Percentiles rank a stretch among this genome's conserved stretches.
Conservation (phyloP, 2,888 invertebrate genomes). For the Acrobasis consociella region DNA sequence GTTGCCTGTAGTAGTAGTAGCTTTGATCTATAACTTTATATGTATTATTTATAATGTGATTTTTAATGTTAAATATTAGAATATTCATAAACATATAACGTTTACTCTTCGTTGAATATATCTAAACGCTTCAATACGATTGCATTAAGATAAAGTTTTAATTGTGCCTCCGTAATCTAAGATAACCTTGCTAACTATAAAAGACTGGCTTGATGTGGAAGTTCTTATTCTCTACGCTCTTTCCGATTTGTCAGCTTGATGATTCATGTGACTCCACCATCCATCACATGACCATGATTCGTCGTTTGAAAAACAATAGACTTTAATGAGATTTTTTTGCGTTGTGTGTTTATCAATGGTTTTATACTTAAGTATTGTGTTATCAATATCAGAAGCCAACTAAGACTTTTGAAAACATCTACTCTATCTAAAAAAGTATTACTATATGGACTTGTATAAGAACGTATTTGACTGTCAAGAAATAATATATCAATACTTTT, state of each 20-base stretch:
- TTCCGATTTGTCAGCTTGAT: slow-evolving; percentile 21
- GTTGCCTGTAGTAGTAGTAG: too few relatives aligned
- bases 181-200: background rate
- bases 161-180: background rate
- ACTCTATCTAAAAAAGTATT: background rate
- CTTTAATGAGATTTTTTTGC: slow-evolving; percentile 7
- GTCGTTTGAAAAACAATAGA: slow-evolving; percentile 17
- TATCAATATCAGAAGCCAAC: background rate
- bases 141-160: background rate
- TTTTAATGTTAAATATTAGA: too few relatives aligned
- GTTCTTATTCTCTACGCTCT: background rate
- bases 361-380: background rate
- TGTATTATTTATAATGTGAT: too few relatives aligned
- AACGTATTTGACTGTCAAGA: too few relatives aligned
- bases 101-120: too few relatives aligned
- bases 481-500: too few relatives aligned
- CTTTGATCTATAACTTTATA: too few relatives aligned
- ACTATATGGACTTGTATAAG: too few relatives aligned
- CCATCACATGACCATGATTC: slow-evolving; percentile 15
- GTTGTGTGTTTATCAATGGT: background rate
- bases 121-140: background rate
- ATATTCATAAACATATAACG: too few relatives aligned
- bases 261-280: slow-evolving; percentile 6
- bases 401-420: background rate
- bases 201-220: background rate